phyloP scores from a whole-genome alignment of 2,797 vertebrate species.

The Myotis myotis region DNA sequence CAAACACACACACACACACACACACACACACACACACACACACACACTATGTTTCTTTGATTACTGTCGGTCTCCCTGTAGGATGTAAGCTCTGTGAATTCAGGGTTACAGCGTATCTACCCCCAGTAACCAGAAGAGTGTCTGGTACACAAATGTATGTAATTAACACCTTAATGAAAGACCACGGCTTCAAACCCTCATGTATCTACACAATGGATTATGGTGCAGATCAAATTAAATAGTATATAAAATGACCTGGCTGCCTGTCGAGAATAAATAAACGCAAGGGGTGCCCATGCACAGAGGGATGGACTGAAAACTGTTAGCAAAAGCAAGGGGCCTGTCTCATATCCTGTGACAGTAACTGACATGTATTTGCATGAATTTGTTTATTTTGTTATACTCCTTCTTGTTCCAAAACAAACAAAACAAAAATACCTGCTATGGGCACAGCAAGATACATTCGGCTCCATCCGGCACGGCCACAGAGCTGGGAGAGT shows the following conservation, averaged over 20 bases:
- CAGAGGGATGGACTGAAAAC: background rate
- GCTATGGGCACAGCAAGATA: background rate
- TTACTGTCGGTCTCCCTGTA: background rate
- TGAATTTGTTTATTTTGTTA: background rate
- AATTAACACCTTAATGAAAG: background rate
- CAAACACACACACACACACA: rapidly evolving
- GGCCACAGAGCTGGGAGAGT: background rate
- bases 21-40: too few relatives aligned
- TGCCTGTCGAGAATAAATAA: background rate
- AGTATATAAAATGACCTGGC: background rate
- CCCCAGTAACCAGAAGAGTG: background rate
- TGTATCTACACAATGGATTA: background rate
- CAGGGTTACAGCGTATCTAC: background rate
- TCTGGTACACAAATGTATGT: background rate
- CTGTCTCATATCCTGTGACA: background rate
- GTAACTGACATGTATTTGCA: background rate
- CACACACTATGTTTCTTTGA: background rate
- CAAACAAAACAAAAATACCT: background rate
- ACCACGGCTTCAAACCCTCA: background rate
- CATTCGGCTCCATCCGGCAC: too few relatives aligned
- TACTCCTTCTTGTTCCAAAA: background rate
- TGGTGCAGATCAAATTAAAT: background rate
- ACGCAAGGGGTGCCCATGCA: background rate
- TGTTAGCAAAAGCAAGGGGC: background rate
- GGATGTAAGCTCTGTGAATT: background rate